phyloP scores from a whole-genome alignment of 2,888 invertebrate genomes.

The Drosophila lutescens region DNA sequence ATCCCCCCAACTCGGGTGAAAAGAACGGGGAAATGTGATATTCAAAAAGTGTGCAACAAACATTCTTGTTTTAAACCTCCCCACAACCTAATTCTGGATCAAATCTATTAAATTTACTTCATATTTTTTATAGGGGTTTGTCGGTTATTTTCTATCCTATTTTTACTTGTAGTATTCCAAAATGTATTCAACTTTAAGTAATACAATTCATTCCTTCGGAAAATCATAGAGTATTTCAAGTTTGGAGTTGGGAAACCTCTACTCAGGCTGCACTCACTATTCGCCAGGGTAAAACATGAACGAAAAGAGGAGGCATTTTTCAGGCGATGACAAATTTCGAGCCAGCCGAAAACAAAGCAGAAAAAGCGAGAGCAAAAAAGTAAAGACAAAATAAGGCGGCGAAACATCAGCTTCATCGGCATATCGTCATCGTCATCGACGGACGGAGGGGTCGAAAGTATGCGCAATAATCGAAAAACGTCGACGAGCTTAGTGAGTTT shows the following conservation, averaged over 20 bases:
- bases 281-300: background rate
- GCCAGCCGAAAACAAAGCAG: constrained; percentile 34
- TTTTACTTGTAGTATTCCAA: background rate
- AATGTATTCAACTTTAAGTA: background rate
- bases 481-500: constrained; percentile 40
- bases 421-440: constrained; percentile 41
- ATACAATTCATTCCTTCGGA: background rate
- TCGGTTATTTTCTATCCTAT: too few relatives aligned
- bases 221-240: background rate
- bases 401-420: constrained; percentile 23
- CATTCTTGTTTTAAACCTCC: too few relatives aligned
- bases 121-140: too few relatives aligned
- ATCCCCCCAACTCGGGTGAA: too few relatives aligned
- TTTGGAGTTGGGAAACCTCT: background rate
- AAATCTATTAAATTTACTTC: too few relatives aligned
- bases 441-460: constrained; percentile 54
- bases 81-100: too few relatives aligned
- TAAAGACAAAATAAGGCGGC: constrained; percentile 21
- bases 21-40: too few relatives aligned
- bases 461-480: constrained; percentile 78
- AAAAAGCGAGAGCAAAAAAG: background rate
- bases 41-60: too few relatives aligned
- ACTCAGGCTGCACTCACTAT: constrained; percentile 8
- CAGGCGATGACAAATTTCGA: constrained; percentile 75
- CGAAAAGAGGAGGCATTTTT: constrained; percentile 51